phyloP scores from a whole-genome alignment of 2,113 vertebrate genomes.

The Petrocephalus zakoni region DNA sequence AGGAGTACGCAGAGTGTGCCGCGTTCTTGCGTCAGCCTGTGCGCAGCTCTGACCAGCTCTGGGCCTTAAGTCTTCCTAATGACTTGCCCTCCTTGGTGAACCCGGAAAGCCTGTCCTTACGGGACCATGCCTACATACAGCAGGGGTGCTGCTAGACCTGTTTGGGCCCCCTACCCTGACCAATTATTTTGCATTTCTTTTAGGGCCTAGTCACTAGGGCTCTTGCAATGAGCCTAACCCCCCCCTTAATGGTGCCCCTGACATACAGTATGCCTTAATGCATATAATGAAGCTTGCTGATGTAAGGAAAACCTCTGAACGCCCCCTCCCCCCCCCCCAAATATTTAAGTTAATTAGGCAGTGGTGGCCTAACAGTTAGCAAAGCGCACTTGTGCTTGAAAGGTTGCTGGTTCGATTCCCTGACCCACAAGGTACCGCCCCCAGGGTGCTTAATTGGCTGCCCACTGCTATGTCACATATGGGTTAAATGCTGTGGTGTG shows the following conservation, averaged over 20 bases:
- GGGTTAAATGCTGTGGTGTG: too few relatives aligned
- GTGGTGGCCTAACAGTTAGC: too few relatives aligned
- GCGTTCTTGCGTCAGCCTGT: slow-evolving; percentile 16
- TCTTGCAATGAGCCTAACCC: too few relatives aligned
- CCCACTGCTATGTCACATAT: too few relatives aligned
- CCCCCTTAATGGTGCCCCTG: background rate
- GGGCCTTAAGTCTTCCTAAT: slow-evolving; percentile 24
- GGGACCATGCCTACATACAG: background rate
- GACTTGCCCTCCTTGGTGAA: slow-evolving; percentile 19
- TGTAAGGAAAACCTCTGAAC: background rate
- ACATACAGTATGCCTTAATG: background rate
- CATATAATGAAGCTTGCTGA: background rate
- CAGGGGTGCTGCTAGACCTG: background rate
- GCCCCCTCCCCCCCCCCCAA: background rate
- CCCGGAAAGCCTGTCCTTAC: background rate
- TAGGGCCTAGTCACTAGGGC: background rate
- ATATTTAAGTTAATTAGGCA: too few relatives aligned
- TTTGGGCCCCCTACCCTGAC: background rate
- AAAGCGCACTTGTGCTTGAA: too few relatives aligned
- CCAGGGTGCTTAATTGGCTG: too few relatives aligned
- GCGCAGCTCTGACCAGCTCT: background rate
- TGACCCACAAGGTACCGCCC: too few relatives aligned
- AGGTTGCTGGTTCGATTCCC: too few relatives aligned
- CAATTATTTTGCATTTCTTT: background rate
- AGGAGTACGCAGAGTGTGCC: background rate